Base-by-base conservation (phyloP, 1,140 invertebrate genomes). In the Solenopsis invicta region DNA sequence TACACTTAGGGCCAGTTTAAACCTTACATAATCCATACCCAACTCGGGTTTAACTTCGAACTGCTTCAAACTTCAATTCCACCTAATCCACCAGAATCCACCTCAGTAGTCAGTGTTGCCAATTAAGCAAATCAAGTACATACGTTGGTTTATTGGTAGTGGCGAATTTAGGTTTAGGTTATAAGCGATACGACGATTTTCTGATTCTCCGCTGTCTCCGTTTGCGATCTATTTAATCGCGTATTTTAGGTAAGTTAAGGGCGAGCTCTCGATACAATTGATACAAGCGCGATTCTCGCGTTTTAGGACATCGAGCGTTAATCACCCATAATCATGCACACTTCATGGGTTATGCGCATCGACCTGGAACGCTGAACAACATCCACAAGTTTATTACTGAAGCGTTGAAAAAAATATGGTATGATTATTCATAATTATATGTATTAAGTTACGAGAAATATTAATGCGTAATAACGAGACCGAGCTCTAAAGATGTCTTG, bases 161-260 rank as follows among this genome's bases (percentile, higher is more conserved):
- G n/a, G 9, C 24, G 37, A 18, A 4, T 37, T 76, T 76, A 78
- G 16, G 10, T 37, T 76, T 76, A 78, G 24, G 59, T 78, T 78
- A 64, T 21, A 13, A 48, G 4, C 13, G 2, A 16, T 24, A 41
- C 52, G 12, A 12, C 34, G 10, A 74, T 74, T 74, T 37, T 74
- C 18, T 5, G 9, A n/a, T 50, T 71, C 52, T 4, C 8, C 21
- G 3, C 2, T 4, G 12, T 16, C 48, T 34, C 13, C 0, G 3
- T 41, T 37, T 13, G 29, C 34, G 8, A 50, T 16, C 29, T 71
- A 29, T 59, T 61, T 24, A 75, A 56, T 4, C 29, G 5, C 4
- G 9, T 12, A 4, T n/a, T n/a, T n/a, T 13, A 37, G 61, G 18
- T 24, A n/a, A 8, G 21, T 12, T n/a, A 4, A 76, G 6, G 1